Percentiles rank a stretch among this genome's conserved stretches.
These are phyloP conservation scores for Cacatua alba DNA, from an alignment of 2,113 vertebrate species.

Conservation along the genomic window DNA sequence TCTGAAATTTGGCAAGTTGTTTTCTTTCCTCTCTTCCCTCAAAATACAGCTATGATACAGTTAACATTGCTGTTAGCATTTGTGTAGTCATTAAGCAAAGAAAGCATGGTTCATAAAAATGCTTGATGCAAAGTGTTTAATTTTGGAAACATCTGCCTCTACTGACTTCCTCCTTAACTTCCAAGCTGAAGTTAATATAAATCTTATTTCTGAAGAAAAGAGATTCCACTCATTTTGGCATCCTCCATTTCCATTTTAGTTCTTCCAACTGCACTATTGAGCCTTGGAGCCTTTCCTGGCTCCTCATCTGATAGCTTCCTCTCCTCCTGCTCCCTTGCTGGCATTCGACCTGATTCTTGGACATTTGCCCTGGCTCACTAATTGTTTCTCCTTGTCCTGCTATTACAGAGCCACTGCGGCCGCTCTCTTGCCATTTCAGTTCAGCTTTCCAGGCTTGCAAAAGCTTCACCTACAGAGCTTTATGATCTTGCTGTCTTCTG, in stretches of 20 bases:
- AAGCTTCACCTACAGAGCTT: neutral
- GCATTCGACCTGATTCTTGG: neutral
- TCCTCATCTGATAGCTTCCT: slow-evolving; percentile 42
- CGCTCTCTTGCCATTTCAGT: neutral
- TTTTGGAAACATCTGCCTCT: slow-evolving; percentile 23
- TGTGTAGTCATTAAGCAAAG: neutral
- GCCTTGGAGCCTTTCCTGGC: slow-evolving; percentile 44
- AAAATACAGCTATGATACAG: neutral
- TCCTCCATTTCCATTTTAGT: slow-evolving; percentile 2
- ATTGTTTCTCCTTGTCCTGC: neutral
- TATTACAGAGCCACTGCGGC: neutral
- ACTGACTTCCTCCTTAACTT: neutral
- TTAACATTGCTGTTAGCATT: neutral
- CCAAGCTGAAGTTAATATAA: neutral
- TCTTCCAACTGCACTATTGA: neutral
- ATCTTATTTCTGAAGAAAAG: neutral
- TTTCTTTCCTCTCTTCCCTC: neutral
- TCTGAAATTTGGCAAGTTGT: neutral
- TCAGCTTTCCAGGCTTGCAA: neutral
- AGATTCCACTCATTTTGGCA: slow-evolving; percentile 20
- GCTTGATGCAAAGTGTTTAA: neutral
- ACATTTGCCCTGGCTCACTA: slow-evolving; percentile 12
- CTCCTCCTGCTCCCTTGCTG: slow-evolving; percentile 6
- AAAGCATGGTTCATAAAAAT: neutral
- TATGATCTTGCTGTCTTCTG: neutral